These are phyloP conservation scores for Synergus umbraculus DNA, from an alignment of 2,888 invertebrate genomes.

Conservation along the genomic window DNA sequence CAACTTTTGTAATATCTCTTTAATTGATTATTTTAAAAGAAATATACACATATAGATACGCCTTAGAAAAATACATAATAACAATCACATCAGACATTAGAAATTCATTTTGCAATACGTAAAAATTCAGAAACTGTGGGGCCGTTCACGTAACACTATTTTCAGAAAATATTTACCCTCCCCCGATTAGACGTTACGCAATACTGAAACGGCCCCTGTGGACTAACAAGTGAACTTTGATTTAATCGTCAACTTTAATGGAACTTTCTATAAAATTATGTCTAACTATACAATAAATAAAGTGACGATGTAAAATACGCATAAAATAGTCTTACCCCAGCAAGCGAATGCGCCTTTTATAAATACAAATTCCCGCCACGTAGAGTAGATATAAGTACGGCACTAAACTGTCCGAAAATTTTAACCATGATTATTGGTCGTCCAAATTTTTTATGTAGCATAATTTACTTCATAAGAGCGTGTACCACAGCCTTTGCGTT, in stretches of 20 bases:
- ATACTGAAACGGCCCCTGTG: too few species aligned
- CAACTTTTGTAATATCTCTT: background rate
- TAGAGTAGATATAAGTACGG: background rate
- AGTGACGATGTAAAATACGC: conserved; percentile 10
- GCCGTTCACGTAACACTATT: background rate
- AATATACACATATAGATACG: conserved; percentile 8
- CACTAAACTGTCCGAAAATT: background rate
- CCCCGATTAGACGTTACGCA: too few species aligned
- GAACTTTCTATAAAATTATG: conserved; percentile 18
- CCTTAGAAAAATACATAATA: conserved; percentile 17
- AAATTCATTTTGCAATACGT: background rate
- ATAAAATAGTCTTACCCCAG: background rate
- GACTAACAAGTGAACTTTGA: conserved; percentile 21
- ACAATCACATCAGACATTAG: background rate
- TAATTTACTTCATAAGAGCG: conserved; percentile 91
- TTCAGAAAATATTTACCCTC: background rate
- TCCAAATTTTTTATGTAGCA: conserved; percentile 1
- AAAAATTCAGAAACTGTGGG: background rate
- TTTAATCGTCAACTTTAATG: conserved; percentile 4
- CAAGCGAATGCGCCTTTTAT: conserved; percentile 6
- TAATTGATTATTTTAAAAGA: background rate
- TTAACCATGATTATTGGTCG: background rate
- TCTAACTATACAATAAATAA: conserved; percentile 31
- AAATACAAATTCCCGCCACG: conserved; percentile 10
- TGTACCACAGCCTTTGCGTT: conserved; percentile 98